These are phyloP conservation scores for Catharus bicknelli DNA, from an alignment of 2,113 vertebrate genomes.

Conservation along the genomic window DNA sequence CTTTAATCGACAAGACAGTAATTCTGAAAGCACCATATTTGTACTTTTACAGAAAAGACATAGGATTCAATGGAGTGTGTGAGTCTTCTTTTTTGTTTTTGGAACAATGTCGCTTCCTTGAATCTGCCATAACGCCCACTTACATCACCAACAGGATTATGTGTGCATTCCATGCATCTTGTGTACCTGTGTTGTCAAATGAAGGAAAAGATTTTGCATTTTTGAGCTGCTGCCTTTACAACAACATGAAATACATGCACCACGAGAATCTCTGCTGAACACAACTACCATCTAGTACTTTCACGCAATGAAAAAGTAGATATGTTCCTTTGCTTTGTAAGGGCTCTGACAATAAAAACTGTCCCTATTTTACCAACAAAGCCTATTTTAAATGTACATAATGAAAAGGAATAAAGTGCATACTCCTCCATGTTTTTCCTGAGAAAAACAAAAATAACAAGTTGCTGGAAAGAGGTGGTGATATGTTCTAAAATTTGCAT, in stretches of 20 bases:
- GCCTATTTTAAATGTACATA: background rate
- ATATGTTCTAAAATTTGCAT: background rate
- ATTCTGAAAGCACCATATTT: background rate
- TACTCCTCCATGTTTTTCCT: background rate
- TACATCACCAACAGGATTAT: background rate
- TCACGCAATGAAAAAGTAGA: background rate
- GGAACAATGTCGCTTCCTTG: fast-evolving
- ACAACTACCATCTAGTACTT: background rate
- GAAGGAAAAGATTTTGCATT: background rate
- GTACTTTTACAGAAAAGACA: background rate
- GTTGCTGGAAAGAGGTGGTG: background rate
- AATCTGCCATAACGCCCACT: background rate
- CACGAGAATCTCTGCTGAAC: background rate
- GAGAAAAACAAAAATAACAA: slow-evolving; percentile 18
- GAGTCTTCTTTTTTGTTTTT: background rate
- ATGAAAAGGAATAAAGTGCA: background rate
- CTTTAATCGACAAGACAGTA: background rate
- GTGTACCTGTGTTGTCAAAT: background rate
- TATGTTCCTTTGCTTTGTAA: background rate
- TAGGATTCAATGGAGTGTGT: background rate
- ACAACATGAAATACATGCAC: background rate
- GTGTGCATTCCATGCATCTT: background rate
- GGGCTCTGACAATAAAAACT: background rate
- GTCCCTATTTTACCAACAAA: background rate
- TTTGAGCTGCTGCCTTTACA: background rate